phyloP scores from a whole-genome alignment of 1,140 invertebrate species.

The Drosophila mojavensis region DNA sequence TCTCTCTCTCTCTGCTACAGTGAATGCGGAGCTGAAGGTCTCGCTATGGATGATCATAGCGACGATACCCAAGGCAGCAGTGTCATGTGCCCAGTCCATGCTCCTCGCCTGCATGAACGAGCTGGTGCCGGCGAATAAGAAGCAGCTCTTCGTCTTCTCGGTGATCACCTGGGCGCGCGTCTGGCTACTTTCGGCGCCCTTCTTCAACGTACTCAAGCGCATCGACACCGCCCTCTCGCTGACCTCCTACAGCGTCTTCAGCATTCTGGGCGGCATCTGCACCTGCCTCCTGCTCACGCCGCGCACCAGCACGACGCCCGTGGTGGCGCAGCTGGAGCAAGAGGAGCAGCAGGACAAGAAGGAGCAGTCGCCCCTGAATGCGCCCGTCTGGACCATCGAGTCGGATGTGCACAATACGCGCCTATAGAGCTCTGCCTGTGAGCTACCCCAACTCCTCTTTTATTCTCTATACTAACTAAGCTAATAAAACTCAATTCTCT shows the following conservation, averaged over 20 bases:
- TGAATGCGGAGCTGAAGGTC: constrained; percentile 74
- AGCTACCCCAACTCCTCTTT: not conserved
- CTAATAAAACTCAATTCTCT: constrained; percentile 62
- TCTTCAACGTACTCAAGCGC: constrained; percentile 77
- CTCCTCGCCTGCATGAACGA: constrained; percentile 79
- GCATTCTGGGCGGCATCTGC: constrained; percentile 76
- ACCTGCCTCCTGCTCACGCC: constrained; percentile 73
- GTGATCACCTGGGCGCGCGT: constrained; percentile 79
- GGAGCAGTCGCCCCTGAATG: constrained; percentile 68
- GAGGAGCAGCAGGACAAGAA: constrained; percentile 48
- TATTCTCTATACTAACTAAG: constrained; percentile 6
- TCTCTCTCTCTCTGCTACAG: constrained; percentile 23
- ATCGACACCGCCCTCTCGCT: constrained; percentile 74
- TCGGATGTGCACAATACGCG: constrained; percentile 74
- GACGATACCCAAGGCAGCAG: constrained; percentile 72
- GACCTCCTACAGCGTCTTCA: constrained; percentile 71
- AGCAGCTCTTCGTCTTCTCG: constrained; percentile 75
- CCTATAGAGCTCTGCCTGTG: constrained; percentile 33
- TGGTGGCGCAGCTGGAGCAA: constrained; percentile 29
- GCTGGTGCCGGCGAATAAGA: constrained; percentile 73
- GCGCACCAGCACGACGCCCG: constrained; percentile 39
- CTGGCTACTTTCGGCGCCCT: constrained; percentile 76
- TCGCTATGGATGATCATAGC: constrained; percentile 81
- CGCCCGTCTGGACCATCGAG: constrained; percentile 72
- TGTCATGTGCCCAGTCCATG: constrained; percentile 80